Percentiles rank a stretch among this genome's conserved stretches.
Evolutionary conservation across 2,888 invertebrate species (phyloP).

Genomic region (Neoitamus cyanurus): DNA sequence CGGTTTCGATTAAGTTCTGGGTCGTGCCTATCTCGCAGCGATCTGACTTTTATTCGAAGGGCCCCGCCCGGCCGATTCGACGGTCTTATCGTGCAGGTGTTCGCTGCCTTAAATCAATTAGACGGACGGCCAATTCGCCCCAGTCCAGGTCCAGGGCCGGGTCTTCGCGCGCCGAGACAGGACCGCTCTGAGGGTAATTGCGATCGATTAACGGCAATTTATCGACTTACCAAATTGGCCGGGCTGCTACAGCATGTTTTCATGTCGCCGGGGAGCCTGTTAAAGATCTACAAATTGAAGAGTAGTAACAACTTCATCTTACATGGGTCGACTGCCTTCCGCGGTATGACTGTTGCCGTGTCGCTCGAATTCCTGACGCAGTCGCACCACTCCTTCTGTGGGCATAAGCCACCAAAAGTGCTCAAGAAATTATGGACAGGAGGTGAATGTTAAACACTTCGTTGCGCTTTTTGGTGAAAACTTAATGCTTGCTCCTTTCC

Average conservation of each 20-base stretch:
- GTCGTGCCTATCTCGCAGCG: neutral
- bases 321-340: slow-evolving; percentile 2
- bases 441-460: slow-evolving; percentile 3
- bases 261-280: neutral
- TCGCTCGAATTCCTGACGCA: slow-evolving; percentile 12
- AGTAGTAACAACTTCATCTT: slow-evolving; percentile 27
- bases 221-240: slow-evolving; percentile 20
- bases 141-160: neutral
- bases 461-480: neutral
- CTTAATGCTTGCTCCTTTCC: neutral
- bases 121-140: neutral
- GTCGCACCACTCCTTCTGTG: neutral
- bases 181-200: neutral
- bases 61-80: neutral
- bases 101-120: neutral
- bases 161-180: neutral
- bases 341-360: neutral
- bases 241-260: slow-evolving; percentile 23
- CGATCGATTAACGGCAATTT: neutral
- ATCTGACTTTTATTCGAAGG: slow-evolving; percentile 1
- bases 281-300: slow-evolving; percentile 37
- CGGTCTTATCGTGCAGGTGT: neutral
- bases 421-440: neutral
- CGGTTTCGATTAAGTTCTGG: slow-evolving; percentile 14
- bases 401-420: neutral